A percentile compares a stretch with the other conserved stretches of the same genome.
These are phyloP conservation scores for Serrognathus titanus DNA, from an alignment of 2,888 invertebrate species.

Conservation along the genomic window DNA sequence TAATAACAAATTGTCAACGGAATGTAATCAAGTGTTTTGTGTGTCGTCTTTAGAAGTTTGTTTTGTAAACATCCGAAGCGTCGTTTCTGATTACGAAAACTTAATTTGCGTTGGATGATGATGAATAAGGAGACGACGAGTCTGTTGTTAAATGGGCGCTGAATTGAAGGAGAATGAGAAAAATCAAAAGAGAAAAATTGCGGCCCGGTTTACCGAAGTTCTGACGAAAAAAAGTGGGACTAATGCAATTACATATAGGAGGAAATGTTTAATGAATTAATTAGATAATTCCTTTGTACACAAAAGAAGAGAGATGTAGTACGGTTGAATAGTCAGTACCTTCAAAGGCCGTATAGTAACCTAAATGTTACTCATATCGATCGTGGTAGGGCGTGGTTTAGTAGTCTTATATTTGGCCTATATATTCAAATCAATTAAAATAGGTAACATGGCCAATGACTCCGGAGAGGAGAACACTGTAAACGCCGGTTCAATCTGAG, in stretches of 20 bases:
- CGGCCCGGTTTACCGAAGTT: background rate
- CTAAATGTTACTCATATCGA: conserved; percentile 41
- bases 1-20: no score
- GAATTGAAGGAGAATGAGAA: no score
- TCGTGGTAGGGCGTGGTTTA: conserved; percentile 41
- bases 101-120: no score
- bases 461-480: conserved; percentile 11
- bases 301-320: conserved; percentile 31
- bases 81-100: no score
- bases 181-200: background rate
- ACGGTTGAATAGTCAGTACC: conserved; percentile 34
- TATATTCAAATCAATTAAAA: conserved; percentile 36
- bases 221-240: background rate
- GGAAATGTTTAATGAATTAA: conserved; percentile 18
- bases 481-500: conserved; percentile 10
- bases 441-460: conserved; percentile 23
- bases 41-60: no score
- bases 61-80: no score
- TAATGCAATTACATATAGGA: conserved; percentile 6
- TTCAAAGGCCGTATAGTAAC: conserved; percentile 39
- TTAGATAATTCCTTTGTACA: conserved; percentile 29
- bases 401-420: conserved; percentile 30
- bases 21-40: no score
- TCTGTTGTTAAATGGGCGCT: no score
- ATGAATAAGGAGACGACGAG: no score